Evolutionary conservation across 2,888 invertebrate genomes (phyloP), one percentile per base, ranked within the genome.

Genomic region (Catocala nupta): DNA sequence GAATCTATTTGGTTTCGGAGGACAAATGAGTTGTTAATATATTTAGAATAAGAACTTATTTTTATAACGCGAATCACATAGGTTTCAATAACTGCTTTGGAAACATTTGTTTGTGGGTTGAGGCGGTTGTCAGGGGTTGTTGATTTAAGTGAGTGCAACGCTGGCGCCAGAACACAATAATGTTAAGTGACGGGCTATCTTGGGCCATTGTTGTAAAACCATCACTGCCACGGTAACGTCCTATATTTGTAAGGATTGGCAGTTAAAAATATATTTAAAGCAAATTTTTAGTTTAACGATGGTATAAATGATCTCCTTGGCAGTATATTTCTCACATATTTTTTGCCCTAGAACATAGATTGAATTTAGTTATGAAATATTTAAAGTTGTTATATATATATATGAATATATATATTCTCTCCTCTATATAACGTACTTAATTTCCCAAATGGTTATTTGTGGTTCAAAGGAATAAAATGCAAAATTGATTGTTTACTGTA

Each of bases 401-500:
- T 42, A 12, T 25, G 4, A 3, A 25, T 25, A 25, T 25, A 25
- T 25, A 25, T 25, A 25, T 25, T 3, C 34, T 8, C 3, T 49
- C 10, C 34, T 33, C 25, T 45, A 6, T 36, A 47, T 44, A 48
- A 64, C 45, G 78, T 77, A 77, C 77, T 78, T 76, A 73, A 72
- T 70, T 74, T 51, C 42, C 33, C 34, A 33, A 44, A 43, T 68
- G 13, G 42, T 45, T 74, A 55, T 59, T 60, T 62, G 55, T 63
- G 52, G 79, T 77, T 78, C 79, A 77, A 71, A 67, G 45, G 56
- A 79, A 78, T 77, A 79, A 78, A 77, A 79, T 77, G 77, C 79
- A 77, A 77, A 63, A 75, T 70, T 70, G 33, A 66, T 47, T 7
- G 50, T 59, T 10, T 39, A 39, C 45, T 33, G 39, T 16, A 47